Percentiles rank a stretch among this genome's conserved stretches.
These are phyloP conservation scores for Radopholus similis DNA, from an alignment of 1,140 invertebrate species.

Conservation along the genomic window DNA sequence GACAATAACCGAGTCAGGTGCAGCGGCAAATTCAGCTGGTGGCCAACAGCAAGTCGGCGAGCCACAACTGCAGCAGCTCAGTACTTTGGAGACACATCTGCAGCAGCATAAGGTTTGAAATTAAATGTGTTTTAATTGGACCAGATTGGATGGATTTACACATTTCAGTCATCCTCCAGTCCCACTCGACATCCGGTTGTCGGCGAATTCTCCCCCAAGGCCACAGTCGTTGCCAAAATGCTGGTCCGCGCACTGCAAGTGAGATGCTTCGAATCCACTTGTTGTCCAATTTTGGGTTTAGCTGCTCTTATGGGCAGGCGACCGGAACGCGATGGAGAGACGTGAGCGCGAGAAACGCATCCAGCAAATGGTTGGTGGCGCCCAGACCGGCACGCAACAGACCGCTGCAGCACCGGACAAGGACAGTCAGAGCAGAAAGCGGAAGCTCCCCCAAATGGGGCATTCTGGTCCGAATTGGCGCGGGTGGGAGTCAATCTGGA, in stretches of 20 bases:
- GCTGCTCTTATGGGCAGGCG: conserved; percentile 33
- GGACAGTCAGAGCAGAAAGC: neutral
- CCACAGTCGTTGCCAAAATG: conserved; percentile 37
- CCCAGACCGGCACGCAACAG: neutral
- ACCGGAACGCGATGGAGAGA: conserved; percentile 10
- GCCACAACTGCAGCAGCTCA: neutral
- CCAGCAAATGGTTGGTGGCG: neutral
- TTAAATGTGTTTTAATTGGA: too few species aligned
- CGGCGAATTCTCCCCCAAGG: conserved; percentile 14
- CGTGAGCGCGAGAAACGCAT: conserved; percentile 1
- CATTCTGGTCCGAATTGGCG: too few species aligned
- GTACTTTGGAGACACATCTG: neutral
- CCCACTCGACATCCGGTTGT: conserved; percentile 20
- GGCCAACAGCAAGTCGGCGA: neutral
- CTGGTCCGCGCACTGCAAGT: conserved; percentile 32
- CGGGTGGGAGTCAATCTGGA: too few species aligned
- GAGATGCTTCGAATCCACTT: neutral
- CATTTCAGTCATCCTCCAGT: too few species aligned
- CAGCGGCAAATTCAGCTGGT: neutral
- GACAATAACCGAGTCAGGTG: neutral
- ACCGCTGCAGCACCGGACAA: neutral
- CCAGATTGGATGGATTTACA: too few species aligned
- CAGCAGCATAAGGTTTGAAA: neutral
- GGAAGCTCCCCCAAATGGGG: neutral
- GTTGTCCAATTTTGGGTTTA: neutral